A percentile compares a stretch with the other conserved stretches of the same genome.
phyloP scores from a whole-genome alignment of 1,140 invertebrate genomes.

The Argopecten irradians region DNA sequence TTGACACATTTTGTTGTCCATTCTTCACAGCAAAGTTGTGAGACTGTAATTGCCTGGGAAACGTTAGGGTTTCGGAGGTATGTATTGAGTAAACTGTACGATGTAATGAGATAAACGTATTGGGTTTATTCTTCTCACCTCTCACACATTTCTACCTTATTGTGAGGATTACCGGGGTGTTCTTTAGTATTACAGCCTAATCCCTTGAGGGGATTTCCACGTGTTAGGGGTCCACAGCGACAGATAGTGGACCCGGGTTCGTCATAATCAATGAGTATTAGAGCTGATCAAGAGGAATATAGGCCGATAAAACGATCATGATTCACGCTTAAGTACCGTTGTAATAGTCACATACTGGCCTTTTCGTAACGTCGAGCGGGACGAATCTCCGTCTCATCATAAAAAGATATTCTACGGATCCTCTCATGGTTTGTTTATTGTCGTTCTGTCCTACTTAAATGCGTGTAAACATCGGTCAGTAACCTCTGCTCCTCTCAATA shows the following conservation, averaged over 20 bases:
- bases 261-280: conserved; percentile 18
- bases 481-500: neutral
- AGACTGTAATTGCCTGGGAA: neutral
- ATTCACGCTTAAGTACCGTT: neutral
- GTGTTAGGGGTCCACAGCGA: neutral
- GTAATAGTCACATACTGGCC: neutral
- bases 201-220: neutral
- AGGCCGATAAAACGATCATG: neutral
- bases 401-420: neutral
- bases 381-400: neutral
- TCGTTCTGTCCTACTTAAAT: neutral
- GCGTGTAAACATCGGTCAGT: neutral
- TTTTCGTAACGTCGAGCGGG: neutral
- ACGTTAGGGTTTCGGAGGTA: neutral
- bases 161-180: neutral
- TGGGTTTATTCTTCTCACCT: neutral
- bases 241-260: neutral
- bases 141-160: neutral
- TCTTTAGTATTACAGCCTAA: neutral
- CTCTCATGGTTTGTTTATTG: neutral
- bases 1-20: neutral
- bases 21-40: neutral
- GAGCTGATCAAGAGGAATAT: neutral
- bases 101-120: neutral
- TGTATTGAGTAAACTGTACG: neutral